Evolutionary conservation across 2,888 invertebrate genomes (phyloP).

Genomic region (Eudemis profundana): DNA sequence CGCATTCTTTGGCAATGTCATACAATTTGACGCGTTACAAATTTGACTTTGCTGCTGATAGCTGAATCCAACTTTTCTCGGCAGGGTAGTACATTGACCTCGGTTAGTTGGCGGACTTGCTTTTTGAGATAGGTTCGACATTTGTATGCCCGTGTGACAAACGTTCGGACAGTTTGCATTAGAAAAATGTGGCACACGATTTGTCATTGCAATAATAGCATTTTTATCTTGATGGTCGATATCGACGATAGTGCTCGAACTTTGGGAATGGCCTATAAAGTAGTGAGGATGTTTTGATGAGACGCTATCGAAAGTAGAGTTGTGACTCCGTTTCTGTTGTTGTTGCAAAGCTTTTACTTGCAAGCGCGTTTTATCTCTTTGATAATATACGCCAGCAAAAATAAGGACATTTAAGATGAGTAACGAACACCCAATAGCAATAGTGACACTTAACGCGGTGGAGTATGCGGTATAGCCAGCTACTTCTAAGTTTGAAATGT

Average conservation of each 20-base stretch:
- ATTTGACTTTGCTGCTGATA: constrained; percentile 77
- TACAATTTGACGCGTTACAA: constrained; percentile 80
- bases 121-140: constrained; percentile 79
- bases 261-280: constrained; percentile 90
- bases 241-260: constrained; percentile 93
- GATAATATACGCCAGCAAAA: constrained; percentile 94
- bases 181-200: constrained; percentile 79
- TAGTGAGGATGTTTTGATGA: constrained; percentile 91
- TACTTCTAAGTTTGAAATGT: constrained; percentile 92
- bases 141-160: constrained; percentile 86
- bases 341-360: constrained; percentile 92
- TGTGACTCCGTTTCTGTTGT: constrained; percentile 87
- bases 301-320: constrained; percentile 84
- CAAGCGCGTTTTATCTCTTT: constrained; percentile 90
- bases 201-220: constrained; percentile 81
- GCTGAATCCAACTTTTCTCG: constrained; percentile 80
- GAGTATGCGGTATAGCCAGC: constrained; percentile 91
- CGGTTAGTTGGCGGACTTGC: constrained; percentile 76
- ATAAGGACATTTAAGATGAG: constrained; percentile 92
- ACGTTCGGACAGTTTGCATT: constrained; percentile 83
- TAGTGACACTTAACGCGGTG: constrained; percentile 91
- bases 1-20: constrained; percentile 87
- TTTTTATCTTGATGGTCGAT: constrained; percentile 91
- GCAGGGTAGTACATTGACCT: constrained; percentile 79
- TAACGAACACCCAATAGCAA: constrained; percentile 92